Evolutionary conservation across 2,888 invertebrate genomes (phyloP).

Genomic region (Scaptomyza polygonia): DNA sequence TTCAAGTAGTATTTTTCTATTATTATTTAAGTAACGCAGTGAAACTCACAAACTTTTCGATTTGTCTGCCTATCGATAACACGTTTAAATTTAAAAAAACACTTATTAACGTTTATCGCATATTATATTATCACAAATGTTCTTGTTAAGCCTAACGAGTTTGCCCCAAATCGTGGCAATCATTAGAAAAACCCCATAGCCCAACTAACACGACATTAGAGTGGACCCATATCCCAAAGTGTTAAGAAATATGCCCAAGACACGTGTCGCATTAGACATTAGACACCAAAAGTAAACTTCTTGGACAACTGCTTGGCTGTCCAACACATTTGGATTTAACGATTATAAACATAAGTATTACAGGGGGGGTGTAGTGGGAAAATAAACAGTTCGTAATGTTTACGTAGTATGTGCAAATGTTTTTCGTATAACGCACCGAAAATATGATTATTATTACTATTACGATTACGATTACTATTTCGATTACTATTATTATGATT

Average conservation of each 20-base stretch:
- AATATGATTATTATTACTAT: slow-evolving; percentile 74
- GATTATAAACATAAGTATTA: slow-evolving; percentile 71
- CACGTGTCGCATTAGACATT: slow-evolving; percentile 70
- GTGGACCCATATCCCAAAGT: slow-evolving; percentile 29
- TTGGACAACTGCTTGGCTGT: slow-evolving; percentile 59
- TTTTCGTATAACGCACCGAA: slow-evolving; percentile 54
- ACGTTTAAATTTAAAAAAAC: background rate
- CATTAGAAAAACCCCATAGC: slow-evolving; percentile 56
- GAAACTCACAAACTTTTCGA: slow-evolving; percentile 58
- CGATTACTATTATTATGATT: slow-evolving; percentile 78
- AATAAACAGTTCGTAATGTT: slow-evolving; percentile 51
- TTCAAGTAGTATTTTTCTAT: slow-evolving; percentile 14
- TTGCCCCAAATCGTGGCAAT: slow-evolving; percentile 51
- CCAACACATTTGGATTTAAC: slow-evolving; percentile 48
- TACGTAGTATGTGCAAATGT: slow-evolving; percentile 78
- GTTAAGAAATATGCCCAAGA: slow-evolving; percentile 65
- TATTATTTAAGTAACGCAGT: slow-evolving; percentile 37
- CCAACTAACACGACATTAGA: slow-evolving; percentile 29
- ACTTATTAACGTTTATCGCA: slow-evolving; percentile 5
- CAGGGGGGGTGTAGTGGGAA: background rate
- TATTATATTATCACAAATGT: slow-evolving; percentile 9
- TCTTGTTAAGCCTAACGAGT: slow-evolving; percentile 39
- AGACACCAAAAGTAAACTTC: slow-evolving; percentile 41
- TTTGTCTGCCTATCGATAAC: slow-evolving; percentile 8
- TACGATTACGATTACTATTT: slow-evolving; percentile 58